Evolutionary conservation across 2,797 vertebrate genomes (phyloP).

Genomic region (Sternarchorhynchus goeldii): DNA sequence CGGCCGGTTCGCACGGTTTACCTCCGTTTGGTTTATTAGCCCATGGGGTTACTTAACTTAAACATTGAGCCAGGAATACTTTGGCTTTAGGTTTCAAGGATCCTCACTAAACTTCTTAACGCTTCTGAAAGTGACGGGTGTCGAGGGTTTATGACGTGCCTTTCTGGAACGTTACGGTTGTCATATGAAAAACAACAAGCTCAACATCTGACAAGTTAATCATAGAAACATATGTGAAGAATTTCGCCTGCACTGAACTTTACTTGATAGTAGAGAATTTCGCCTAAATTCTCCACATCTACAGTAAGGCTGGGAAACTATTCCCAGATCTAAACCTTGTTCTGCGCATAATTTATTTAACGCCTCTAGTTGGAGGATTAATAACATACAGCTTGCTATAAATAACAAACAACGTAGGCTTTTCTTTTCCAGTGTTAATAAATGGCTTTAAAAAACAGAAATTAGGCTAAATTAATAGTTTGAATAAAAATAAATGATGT

Average conservation of each 20-base stretch:
- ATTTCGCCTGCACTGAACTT: neutral
- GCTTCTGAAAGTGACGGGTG: conserved; percentile 80
- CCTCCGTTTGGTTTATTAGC: conserved; percentile 99
- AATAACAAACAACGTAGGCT: neutral
- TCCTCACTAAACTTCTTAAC: conserved; percentile 82
- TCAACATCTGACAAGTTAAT: conserved; percentile 48
- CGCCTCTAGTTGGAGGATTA: too few relatives aligned
- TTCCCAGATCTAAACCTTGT: neutral
- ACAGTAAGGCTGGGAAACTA: too few relatives aligned
- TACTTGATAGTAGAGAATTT: neutral
- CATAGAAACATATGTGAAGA: conserved; percentile 39
- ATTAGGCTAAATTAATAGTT: too few relatives aligned
- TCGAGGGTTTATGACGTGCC: conserved; percentile 77
- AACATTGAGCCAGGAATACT: conserved; percentile 89
- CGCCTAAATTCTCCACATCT: too few relatives aligned
- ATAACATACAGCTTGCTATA: too few relatives aligned
- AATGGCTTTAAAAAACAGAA: neutral
- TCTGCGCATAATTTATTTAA: too few relatives aligned
- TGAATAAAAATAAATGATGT: too few relatives aligned
- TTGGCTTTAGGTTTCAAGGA: conserved; percentile 85
- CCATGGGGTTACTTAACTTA: conserved; percentile 95
- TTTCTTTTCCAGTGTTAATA: neutral
- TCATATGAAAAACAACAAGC: conserved; percentile 53
- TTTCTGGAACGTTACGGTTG: conserved; percentile 73
- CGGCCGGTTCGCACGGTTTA: conserved; percentile 94